Evolutionary conservation across 2,888 invertebrate genomes (phyloP), one percentile per base, ranked within the genome.

Genomic region (Diarsia dahlii): DNA sequence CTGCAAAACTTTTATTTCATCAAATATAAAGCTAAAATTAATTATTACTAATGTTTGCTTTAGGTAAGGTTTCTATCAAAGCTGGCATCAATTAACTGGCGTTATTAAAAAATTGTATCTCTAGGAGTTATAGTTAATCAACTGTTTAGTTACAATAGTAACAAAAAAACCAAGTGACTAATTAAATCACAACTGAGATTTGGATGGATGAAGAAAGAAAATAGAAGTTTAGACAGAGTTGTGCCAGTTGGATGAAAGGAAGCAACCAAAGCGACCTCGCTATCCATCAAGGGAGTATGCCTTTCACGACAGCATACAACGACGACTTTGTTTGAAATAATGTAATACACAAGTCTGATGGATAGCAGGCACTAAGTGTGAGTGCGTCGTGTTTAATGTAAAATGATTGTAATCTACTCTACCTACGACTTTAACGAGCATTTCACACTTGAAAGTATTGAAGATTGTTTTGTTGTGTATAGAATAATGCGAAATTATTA

Each of bases 91-190:
- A 74, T 71, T 67, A 69, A 75, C 80, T 84, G 82, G 78, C 62
- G 82, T 72, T 76, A 85, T 73, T 77, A 64, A 94, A 83, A 90
- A 82, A 62, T 46, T 46, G 18, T 88, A 90, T 91, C 85, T 89
- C 89, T 92, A 94, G 6, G 91, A 92, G 85, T 91, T 90, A 91
- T 89, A 94, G 95, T 95, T 95, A 95, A 95, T 94, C 89, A 92
- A 94, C 94, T 94, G 92, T 94, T 95, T 95, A 95, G 95, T 95
- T 92, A 95, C 95, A 94, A 95, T 92, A 94, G 94, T 95, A 94
- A 93, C 91, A 92, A 93, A 91, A 92, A 93, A 87, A 85, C 71
- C 80, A 90, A 91, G 91, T 94, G 92, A 90, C 89, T 90, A 89
- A 93, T 91, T 91, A 93, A 93, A 91, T 90, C 91, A 92, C 91